A percentile compares a stretch with the other conserved stretches of the same genome.
These are phyloP conservation scores for Scaptodrosophila latifasciaeformis DNA, from an alignment of 2,888 invertebrate species.

Conservation along the genomic window DNA sequence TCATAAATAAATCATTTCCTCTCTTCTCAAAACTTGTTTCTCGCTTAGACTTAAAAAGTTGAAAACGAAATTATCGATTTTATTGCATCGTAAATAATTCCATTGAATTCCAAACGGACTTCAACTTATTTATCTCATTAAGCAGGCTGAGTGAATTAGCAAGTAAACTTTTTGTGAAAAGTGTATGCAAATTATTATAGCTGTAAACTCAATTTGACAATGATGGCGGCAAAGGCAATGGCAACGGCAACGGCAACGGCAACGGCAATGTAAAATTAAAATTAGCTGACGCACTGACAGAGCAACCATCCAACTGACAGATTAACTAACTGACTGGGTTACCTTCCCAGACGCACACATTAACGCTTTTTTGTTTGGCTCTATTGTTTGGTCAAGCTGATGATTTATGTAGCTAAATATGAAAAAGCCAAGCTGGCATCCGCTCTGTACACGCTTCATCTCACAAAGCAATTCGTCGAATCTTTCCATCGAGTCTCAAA, in stretches of 20 bases:
- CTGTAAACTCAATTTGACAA: too few species aligned
- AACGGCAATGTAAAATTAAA: neutral
- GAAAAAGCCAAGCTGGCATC: too few species aligned
- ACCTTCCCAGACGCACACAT: neutral
- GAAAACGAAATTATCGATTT: too few species aligned
- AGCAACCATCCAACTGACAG: neutral
- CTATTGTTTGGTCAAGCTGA: neutral
- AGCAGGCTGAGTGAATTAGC: too few species aligned
- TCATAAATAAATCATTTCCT: too few species aligned
- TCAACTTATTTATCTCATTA: too few species aligned
- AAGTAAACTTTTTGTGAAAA: too few species aligned
- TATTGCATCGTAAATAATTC: too few species aligned
- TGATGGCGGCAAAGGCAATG: neutral
- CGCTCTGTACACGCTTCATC: neutral
- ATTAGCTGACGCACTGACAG: neutral
- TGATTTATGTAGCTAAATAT: neutral
- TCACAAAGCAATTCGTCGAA: neutral
- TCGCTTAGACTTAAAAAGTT: too few species aligned
- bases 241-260: slow-evolving; percentile 5
- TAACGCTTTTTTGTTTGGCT: neutral
- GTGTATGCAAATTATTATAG: too few species aligned
- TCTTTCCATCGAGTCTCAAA: neutral
- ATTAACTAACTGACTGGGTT: slow-evolving; percentile 5
- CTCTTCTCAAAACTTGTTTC: too few species aligned
- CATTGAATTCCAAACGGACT: too few species aligned